These are phyloP conservation scores for Lottia scabra DNA, from an alignment of 2,888 invertebrate species.

Conservation along the genomic window DNA sequence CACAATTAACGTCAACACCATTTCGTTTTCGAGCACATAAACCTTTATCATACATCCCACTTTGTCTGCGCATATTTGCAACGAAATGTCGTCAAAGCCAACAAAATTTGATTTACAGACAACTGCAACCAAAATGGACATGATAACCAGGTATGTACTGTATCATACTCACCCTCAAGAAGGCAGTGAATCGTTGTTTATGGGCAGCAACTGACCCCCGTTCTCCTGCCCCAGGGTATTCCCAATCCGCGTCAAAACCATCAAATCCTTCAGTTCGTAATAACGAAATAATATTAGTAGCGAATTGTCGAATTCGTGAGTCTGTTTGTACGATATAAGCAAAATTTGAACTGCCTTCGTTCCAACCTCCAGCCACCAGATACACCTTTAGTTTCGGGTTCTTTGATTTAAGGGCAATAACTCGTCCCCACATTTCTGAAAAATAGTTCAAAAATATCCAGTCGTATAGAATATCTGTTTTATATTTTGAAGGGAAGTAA, in stretches of 20 bases:
- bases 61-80: too few species aligned
- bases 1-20: too few species aligned
- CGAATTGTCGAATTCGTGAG: conserved; percentile 17
- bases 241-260: conserved; percentile 93
- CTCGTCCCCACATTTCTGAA: conserved; percentile 19
- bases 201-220: conserved; percentile 6
- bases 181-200: conserved; percentile 6
- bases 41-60: too few species aligned
- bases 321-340: conserved; percentile 41
- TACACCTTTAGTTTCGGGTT: conserved; percentile 44
- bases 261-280: conserved; percentile 76
- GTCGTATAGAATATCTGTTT: too few species aligned
- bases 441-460: too few species aligned
- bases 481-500: too few species aligned
- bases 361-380: conserved; percentile 55
- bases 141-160: too few species aligned
- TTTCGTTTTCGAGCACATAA: too few species aligned
- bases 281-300: conserved; percentile 36
- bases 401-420: conserved; percentile 36
- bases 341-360: conserved; percentile 52
- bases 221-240: conserved; percentile 77
- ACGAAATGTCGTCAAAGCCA: too few species aligned
- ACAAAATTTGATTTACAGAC: too few species aligned
- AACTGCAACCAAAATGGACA: too few species aligned
- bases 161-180: neutral